Evolutionary conservation across 2,888 invertebrate species (phyloP).

Genomic region (Helobdella robusta): DNA sequence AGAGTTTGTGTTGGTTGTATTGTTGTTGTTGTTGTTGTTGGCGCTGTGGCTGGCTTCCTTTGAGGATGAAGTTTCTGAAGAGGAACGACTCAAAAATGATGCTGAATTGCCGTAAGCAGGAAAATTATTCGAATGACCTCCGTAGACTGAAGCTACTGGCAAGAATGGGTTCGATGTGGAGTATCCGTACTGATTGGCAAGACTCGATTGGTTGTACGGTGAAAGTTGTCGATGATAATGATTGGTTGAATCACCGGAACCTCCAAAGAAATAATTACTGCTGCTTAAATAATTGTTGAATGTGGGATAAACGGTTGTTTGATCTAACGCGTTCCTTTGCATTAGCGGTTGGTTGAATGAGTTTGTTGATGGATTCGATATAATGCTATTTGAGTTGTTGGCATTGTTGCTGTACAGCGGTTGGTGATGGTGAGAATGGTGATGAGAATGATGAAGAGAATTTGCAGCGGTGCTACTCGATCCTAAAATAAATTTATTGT

Average conservation of each 20-base stretch:
- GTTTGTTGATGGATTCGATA: too few relatives aligned
- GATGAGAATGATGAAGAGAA: slow-evolving; percentile 7
- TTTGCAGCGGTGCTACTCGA: neutral
- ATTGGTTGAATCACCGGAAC: too few relatives aligned
- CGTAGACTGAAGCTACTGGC: slow-evolving; percentile 25
- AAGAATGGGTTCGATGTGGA: slow-evolving; percentile 15
- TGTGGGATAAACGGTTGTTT: neutral
- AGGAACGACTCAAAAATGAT: neutral
- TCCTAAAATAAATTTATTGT: slow-evolving; percentile 56
- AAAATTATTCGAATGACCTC: slow-evolving; percentile 10
- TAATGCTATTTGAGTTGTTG: too few relatives aligned
- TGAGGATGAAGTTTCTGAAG: neutral
- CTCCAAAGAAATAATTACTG: slow-evolving; percentile 20
- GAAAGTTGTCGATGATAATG: slow-evolving; percentile 15
- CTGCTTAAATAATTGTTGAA: slow-evolving; percentile 11
- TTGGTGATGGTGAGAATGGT: slow-evolving; percentile 2
- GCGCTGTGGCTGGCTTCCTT: neutral
- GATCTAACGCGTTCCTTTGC: neutral
- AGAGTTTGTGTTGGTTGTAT: neutral
- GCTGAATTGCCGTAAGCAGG: slow-evolving; percentile 13
- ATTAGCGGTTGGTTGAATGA: slow-evolving; percentile 20
- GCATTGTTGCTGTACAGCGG: slow-evolving; percentile 16
- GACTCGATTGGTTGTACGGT: slow-evolving; percentile 20
- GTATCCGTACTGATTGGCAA: slow-evolving; percentile 18
- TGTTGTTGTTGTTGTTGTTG: slow-evolving; percentile 8